Base-by-base conservation (phyloP, 2,797 vertebrate species). In the Miichthys miiuy region DNA sequence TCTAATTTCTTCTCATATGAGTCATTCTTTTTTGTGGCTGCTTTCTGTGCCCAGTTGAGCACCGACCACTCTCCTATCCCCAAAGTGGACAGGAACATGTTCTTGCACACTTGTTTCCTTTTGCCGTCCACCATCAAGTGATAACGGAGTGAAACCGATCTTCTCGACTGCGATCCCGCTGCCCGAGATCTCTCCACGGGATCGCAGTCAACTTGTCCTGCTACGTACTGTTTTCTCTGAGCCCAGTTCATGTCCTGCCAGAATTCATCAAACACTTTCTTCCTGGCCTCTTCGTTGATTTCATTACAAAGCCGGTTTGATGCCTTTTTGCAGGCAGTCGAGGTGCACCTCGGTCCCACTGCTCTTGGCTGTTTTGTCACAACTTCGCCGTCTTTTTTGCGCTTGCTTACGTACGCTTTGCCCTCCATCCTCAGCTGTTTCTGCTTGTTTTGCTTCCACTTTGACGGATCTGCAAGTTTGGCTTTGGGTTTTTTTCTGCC, bases 351-450 rank as follows among this genome's bases (percentile, higher is more conserved):
- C 0, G 52, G 58, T 9, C 87, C 84, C 18, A 90, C 68, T 14
- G 67, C 25, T 72, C 88, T 84, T 0, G 71, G 79, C 55, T 84
- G 79, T 18, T 88, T 90, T 10, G 75, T 73, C 51, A 88, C 16
- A 1, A 64, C 44, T 72, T 84, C 41, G 4, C 88, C 83, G 5
- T 84, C 83, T 62, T 55, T 85, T 52, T 86, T 87, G 18, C 85
- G 66, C 52, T 88, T 88, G 84, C 87, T 88, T 0, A 56, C 3
- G 5, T 88, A 90, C 0, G 79, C 64, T 63, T 87, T 90, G 0
- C 86, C 88, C 72, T 90, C 86, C 86, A 88, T 88, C 63, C 84
- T 87, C 79, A 88, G 79, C 69, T 80, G 86, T n/a, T 90, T 90
- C 79, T 85, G 88, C 76, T 51, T 72, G 71, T 90, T 90, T 69